Conservation (phyloP, 2,888 invertebrate genomes). For the Hypomecis punctinalis region DNA sequence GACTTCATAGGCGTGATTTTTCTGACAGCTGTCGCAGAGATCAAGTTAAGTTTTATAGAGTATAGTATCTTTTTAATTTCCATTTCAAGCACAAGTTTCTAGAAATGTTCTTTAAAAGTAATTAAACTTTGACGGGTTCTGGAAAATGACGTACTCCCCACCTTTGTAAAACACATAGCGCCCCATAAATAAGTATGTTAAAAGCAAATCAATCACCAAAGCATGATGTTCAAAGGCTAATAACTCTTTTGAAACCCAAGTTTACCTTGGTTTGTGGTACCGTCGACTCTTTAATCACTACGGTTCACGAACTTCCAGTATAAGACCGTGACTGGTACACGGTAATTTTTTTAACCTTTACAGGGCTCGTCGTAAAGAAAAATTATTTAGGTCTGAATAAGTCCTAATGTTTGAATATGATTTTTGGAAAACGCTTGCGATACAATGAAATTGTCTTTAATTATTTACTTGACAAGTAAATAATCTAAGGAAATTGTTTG, state of each 20-base stretch:
- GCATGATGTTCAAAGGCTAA: slow-evolving; percentile 39
- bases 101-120: too few relatives aligned
- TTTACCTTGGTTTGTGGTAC: slow-evolving; percentile 38
- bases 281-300: slow-evolving; percentile 56
- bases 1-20: too few relatives aligned
- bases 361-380: slow-evolving; percentile 44
- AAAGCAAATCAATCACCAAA: slow-evolving; percentile 38
- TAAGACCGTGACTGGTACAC: slow-evolving; percentile 50
- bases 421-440: too few relatives aligned
- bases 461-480: too few relatives aligned
- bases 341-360: slow-evolving; percentile 48
- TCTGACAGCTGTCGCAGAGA: too few relatives aligned
- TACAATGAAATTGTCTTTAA: too few relatives aligned
- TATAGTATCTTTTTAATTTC: too few relatives aligned
- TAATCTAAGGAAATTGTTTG: too few relatives aligned
- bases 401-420: not conserved
- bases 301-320: slow-evolving; percentile 57
- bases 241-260: slow-evolving; percentile 45
- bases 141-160: not conserved
- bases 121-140: too few relatives aligned
- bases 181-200: not conserved
- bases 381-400: slow-evolving; percentile 16
- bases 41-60: too few relatives aligned
- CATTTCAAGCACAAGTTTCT: too few relatives aligned
- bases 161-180: not conserved